Evolutionary conservation across 2,888 invertebrate species (phyloP).

Genomic region (Strigamia maritima): DNA sequence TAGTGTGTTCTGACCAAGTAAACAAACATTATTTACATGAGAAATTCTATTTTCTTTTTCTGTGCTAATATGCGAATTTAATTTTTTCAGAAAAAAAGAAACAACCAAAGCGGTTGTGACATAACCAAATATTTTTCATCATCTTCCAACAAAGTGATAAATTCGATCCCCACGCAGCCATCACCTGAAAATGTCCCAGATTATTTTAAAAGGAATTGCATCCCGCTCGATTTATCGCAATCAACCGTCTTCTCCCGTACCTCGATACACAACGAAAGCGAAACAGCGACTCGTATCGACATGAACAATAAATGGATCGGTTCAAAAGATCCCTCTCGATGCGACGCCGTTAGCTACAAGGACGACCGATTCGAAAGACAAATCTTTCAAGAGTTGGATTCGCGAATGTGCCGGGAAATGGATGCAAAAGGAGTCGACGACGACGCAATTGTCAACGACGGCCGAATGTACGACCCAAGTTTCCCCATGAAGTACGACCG

Average conservation of each 20-base stretch:
- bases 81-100: conserved; percentile 34
- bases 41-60: no score
- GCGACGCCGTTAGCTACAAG: no score
- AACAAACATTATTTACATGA: background rate
- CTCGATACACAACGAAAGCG: background rate
- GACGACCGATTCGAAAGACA: conserved; percentile 2
- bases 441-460: background rate
- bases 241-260: background rate
- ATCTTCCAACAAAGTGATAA: background rate
- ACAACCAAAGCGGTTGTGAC: background rate
- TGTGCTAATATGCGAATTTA: no score
- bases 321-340: no score
- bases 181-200: background rate
- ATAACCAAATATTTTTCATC: conserved; percentile 35
- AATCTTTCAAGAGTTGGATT: conserved; percentile 31
- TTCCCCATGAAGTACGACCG: conserved; percentile 32
- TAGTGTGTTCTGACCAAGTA: conserved; percentile 27
- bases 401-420: conserved; percentile 26
- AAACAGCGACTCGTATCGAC: background rate
- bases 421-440: background rate
- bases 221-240: conserved; percentile 30
- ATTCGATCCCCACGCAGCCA: background rate
- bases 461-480: background rate
- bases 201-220: conserved; percentile 15
- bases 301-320: conserved; percentile 14